phyloP scores from a whole-genome alignment of 2,113 vertebrate genomes.

The Corythornis vintsioides region DNA sequence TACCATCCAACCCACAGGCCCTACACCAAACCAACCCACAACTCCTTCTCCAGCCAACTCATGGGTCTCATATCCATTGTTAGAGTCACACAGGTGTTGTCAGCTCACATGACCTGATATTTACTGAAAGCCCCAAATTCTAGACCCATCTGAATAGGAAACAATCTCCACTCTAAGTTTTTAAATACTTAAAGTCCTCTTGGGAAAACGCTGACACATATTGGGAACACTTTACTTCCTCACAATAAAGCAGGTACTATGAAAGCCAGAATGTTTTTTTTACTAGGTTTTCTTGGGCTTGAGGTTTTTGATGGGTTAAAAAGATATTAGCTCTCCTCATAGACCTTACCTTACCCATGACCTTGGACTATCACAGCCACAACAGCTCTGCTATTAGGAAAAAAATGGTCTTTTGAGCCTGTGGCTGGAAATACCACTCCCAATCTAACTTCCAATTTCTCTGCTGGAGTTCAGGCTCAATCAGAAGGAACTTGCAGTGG shows the following conservation, averaged over 20 bases:
- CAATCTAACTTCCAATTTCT: not conserved
- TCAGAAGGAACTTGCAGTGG: not conserved
- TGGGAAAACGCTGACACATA: not conserved
- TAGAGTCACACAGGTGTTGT: not conserved
- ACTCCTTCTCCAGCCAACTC: not conserved
- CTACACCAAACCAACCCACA: not conserved
- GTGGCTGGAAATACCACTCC: not conserved
- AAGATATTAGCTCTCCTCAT: not conserved
- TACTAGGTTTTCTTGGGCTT: accelerated
- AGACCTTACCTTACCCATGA: not conserved
- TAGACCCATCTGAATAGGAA: not conserved
- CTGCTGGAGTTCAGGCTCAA: slow-evolving; percentile 36
- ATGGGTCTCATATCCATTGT: not conserved
- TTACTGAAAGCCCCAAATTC: not conserved
- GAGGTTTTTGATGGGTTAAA: not conserved
- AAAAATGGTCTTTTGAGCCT: not conserved
- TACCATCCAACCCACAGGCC: not conserved
- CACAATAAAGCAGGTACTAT: not conserved
- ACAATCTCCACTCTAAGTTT: not conserved
- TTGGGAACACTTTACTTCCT: not conserved
- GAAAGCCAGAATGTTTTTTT: not conserved
- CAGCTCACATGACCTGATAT: not conserved
- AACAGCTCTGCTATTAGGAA: not conserved
- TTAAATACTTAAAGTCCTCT: not conserved
- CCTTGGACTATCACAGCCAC: not conserved